These are phyloP conservation scores for Atherinomorus stipes DNA, from an alignment of 2,113 vertebrate species.

Conservation along the genomic window DNA sequence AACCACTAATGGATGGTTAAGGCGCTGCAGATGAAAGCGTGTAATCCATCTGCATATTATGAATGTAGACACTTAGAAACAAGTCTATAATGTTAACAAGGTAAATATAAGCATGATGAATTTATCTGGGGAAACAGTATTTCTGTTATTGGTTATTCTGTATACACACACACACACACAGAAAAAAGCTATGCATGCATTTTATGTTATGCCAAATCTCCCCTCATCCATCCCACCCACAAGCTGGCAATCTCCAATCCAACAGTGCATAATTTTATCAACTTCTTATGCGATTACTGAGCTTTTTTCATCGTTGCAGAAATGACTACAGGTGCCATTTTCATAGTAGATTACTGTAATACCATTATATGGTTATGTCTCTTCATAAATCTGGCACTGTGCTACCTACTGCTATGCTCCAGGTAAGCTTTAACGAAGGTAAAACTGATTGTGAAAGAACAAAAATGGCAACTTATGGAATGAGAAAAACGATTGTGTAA, in stretches of 20 bases:
- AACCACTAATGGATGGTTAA: conserved; percentile 30
- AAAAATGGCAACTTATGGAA: conserved; percentile 62
- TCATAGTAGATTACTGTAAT: conserved; percentile 62
- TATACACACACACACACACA: neutral
- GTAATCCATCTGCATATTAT: conserved; percentile 14
- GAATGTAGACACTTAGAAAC: neutral
- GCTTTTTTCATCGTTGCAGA: conserved; percentile 47
- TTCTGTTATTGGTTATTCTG: neutral
- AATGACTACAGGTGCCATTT: conserved; percentile 55
- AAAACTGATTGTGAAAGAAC: conserved; percentile 45
- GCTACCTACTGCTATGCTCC: conserved; percentile 14
- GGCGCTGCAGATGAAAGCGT: neutral
- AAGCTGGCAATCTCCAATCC: conserved; percentile 25
- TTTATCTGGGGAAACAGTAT: neutral
- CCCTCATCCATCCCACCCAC: neutral
- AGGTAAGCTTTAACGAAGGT: conserved; percentile 49
- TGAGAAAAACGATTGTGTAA: conserved; percentile 48
- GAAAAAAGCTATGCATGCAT: neutral
- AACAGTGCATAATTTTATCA: conserved; percentile 50
- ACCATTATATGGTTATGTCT: conserved; percentile 52
- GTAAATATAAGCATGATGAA: conserved; percentile 10
- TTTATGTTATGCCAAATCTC: conserved; percentile 29
- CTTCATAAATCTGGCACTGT: conserved; percentile 45
- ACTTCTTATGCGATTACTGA: conserved; percentile 51
- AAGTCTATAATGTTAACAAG: neutral